Percentiles rank a stretch among this genome's conserved stretches.
Conservation (phyloP, 1,140 invertebrate species). For the Rhagoletis pomonella region DNA sequence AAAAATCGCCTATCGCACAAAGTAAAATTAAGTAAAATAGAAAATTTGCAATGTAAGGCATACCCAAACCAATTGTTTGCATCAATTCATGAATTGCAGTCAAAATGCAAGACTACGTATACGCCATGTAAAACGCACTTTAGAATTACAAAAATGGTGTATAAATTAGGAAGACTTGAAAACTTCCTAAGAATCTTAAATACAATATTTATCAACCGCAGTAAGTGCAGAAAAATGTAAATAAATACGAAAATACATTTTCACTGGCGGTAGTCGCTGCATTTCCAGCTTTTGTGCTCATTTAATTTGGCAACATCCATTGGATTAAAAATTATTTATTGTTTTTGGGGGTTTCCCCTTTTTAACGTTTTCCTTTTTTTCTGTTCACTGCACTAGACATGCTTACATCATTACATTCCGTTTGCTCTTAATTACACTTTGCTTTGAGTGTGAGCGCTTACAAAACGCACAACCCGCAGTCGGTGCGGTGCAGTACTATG, state of each 20-base stretch:
- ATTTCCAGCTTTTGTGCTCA: conserved; percentile 17
- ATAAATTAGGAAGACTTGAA: not conserved
- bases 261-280: not conserved
- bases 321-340: conserved; percentile 22
- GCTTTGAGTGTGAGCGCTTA: conserved; percentile 1
- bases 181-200: not conserved
- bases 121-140: not conserved
- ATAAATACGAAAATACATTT: too few relatives aligned
- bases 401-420: conserved; percentile 39
- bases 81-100: not conserved
- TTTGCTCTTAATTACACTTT: conserved; percentile 41
- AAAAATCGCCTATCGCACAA: not conserved
- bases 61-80: not conserved
- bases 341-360: not conserved
- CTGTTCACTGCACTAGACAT: not conserved
- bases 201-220: not conserved
- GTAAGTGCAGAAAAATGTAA: too few relatives aligned
- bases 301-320: conserved; percentile 46
- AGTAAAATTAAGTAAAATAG: not conserved
- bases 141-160: not conserved
- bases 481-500: not conserved
- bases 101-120: not conserved
- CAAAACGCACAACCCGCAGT: not conserved
- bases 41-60: not conserved
- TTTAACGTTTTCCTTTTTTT: not conserved